Evolutionary conservation across 2,797 vertebrate genomes (phyloP), one percentile per base, ranked within the genome.

Genomic region (Synaphobranchus kaupii): DNA sequence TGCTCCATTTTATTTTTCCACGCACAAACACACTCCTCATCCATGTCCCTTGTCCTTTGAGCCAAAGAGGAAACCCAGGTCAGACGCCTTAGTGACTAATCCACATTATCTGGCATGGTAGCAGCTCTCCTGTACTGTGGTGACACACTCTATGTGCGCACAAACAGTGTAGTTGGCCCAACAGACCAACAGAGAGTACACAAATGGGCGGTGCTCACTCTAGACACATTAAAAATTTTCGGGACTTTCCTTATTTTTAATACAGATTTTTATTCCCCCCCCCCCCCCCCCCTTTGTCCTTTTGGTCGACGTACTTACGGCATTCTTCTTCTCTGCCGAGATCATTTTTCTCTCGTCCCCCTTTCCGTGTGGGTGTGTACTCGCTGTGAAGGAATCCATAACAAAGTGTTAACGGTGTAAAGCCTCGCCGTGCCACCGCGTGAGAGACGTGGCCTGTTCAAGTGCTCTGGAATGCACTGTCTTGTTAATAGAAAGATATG

Each of bases 381-480:
- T 28, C 44, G 52, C 48, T 13, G n/a, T 54, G 52, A 34, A 95
- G 95, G 92, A 92, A 95, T 95, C 91, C 95, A 94, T 93, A 94
- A 95, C 96, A 95, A 94, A 95, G 94, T 93, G 93, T 94, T 93
- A 94, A 92, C 94, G 95, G 95, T 95, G 94, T 93, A 95, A 95
- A 92, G 7, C 10, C 58, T 94, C 90, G 34, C 94, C 93, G 89
- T 94, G 89, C 95, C 89, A 94, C 93, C 92, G 95, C 90, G 91
- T 34, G 92, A 34, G 87, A 84, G 87, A 93, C 88, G 91, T 84
- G 90, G 87, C 90, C 90, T 91, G 94, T 94, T 96, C 94, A 81
- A 97, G 96, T 97, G 97, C 97, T 96, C 94, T 95, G 94, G 96
- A 96, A 96, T 96, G 84, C 97, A 96, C 97, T 96, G 96, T 95